Percentiles rank a stretch among this genome's conserved stretches.
These are phyloP conservation scores for Drosophila nasuta DNA, from an alignment of 1,140 invertebrate genomes.

Conservation along the genomic window DNA sequence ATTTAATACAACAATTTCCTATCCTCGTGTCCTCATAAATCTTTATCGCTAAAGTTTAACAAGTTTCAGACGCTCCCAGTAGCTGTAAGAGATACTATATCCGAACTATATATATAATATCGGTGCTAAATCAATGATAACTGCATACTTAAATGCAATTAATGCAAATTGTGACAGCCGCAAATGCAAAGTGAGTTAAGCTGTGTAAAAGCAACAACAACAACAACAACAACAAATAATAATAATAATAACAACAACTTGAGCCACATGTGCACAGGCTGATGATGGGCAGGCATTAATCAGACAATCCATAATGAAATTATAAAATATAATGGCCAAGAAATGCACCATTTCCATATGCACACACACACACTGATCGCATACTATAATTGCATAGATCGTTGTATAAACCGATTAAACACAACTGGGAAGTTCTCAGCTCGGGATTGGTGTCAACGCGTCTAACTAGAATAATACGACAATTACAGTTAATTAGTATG, in stretches of 20 bases:
- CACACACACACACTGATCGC: not conserved
- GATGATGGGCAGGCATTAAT: conserved; percentile 71
- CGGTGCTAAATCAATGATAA: conserved; percentile 83
- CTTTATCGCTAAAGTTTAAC: conserved; percentile 22
- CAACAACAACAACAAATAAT: conserved; percentile 27
- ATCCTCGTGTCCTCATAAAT: conserved; percentile 30
- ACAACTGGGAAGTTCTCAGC: conserved; percentile 66
- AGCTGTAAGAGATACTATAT: conserved; percentile 44
- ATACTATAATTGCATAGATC: not conserved
- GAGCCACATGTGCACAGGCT: conserved; percentile 56
- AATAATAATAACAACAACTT: conserved; percentile 22
- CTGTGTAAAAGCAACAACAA: conserved; percentile 50
- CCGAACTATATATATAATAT: conserved; percentile 69
- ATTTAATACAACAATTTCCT: conserved; percentile 19
- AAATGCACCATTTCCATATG: conserved; percentile 18
- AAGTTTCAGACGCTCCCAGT: conserved; percentile 44
- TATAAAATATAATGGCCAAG: conserved; percentile 67
- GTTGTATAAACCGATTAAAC: conserved; percentile 12
- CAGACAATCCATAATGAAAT: conserved; percentile 80
- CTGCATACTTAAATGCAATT: conserved; percentile 79
- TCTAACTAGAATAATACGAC: conserved; percentile 50
- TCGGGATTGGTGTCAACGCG: conserved; percentile 71
- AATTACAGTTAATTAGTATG: conserved; percentile 73
- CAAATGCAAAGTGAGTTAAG: conserved; percentile 68
- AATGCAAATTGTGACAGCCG: conserved; percentile 82